phyloP scores from a whole-genome alignment of 2,113 vertebrate species.

The Mastomys coucha region DNA sequence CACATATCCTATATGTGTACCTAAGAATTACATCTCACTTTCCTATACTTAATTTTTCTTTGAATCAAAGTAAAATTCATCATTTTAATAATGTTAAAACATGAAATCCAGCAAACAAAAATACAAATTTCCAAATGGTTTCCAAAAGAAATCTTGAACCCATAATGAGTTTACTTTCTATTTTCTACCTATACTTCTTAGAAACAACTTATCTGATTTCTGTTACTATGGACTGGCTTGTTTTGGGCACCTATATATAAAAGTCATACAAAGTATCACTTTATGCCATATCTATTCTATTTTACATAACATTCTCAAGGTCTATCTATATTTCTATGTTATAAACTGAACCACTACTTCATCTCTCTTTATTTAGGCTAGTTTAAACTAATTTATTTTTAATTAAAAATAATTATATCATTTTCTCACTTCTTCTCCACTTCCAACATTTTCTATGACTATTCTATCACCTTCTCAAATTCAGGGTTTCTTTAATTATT shows the following conservation, averaged over 20 bases:
- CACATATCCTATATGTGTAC: neutral
- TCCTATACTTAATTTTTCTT: neutral
- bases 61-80: neutral
- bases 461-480: neutral
- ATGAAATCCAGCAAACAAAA: neutral
- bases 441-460: neutral
- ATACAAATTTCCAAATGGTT: neutral
- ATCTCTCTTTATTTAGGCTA: neutral
- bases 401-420: neutral
- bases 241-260: neutral
- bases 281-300: neutral
- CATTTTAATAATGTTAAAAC: conserved; percentile 5
- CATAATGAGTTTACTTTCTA: neutral
- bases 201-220: neutral
- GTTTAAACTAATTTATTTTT: neutral
- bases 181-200: neutral
- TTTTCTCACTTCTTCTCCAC: neutral
- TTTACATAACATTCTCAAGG: neutral
- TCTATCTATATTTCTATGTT: neutral
- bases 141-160: neutral
- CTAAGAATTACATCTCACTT: neutral
- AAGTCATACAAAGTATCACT: neutral
- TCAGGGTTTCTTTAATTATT: neutral
- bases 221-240: neutral
- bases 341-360: neutral